A percentile compares a stretch with the other conserved stretches of the same genome.
Conservation (phyloP, 1,140 invertebrate genomes). For the Microplitis demolitor region DNA sequence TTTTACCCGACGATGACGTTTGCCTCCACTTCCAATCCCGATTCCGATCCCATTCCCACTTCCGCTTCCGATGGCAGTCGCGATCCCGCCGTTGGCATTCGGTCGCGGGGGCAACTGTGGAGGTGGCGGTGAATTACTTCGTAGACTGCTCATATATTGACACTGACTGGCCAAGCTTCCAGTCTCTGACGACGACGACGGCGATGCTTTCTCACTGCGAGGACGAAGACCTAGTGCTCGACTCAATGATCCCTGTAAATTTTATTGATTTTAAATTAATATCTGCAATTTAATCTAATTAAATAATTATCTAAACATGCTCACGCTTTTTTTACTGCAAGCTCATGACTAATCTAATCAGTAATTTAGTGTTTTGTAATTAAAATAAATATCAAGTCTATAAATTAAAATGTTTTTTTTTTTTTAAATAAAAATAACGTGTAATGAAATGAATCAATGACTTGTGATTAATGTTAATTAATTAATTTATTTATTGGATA, state of each 20-base stretch:
- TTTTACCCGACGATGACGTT: conserved; percentile 71
- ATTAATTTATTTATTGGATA: background rate
- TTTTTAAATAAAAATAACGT: background rate
- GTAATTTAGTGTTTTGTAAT: too few relatives aligned
- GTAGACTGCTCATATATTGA: conserved; percentile 58
- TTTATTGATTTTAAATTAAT: background rate
- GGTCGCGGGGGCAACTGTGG: conserved; percentile 55
- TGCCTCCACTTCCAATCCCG: conserved; percentile 32
- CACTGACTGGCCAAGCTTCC: conserved; percentile 62
- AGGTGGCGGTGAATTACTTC: conserved; percentile 54
- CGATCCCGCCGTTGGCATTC: conserved; percentile 38
- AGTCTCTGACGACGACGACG: conserved; percentile 65
- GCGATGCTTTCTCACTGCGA: conserved; percentile 65
- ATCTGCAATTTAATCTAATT: too few relatives aligned
- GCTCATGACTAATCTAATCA: too few relatives aligned
- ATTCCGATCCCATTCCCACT: too few relatives aligned
- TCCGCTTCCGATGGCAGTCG: background rate
- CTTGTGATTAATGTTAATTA: too few relatives aligned
- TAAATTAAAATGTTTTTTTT: too few relatives aligned
- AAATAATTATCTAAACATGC: too few relatives aligned
- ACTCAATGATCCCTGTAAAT: conserved; percentile 74
- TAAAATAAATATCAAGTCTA: too few relatives aligned
- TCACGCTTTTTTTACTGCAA: too few relatives aligned
- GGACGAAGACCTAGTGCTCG: conserved; percentile 73
- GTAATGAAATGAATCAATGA: background rate